Base-by-base conservation (phyloP, 2,888 invertebrate species). In the Morpho achilles region DNA sequence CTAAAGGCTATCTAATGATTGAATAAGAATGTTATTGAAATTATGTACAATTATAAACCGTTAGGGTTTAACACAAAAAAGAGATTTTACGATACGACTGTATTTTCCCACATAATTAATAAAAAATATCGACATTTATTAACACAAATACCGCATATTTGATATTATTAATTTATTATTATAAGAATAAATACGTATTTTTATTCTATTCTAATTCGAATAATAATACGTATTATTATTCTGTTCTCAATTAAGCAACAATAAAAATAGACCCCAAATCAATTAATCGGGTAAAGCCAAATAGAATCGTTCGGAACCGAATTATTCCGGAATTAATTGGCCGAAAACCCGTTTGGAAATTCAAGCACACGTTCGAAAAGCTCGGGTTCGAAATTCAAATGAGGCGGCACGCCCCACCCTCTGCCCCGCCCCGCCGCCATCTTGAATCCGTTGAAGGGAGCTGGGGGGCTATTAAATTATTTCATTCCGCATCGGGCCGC, bases 341-440 rank as follows among this genome's bases (percentile, higher is more conserved):
- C 86, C 84, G 85, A 87, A 88, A 89, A 85, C 86, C 83, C 75
- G 79, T 82, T 74, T 70, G 68, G 72, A 74, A 73, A 73, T 75
- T 82, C 80, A 79, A 84, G 80, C 84, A 85, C 88, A 86, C 89
- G 89, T 89, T 89, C 84, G 87, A 70, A 81, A 81, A 83, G 83
- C 84, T 76, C 79, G 81, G 82, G 80, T 85, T 86, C 87, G 84
- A 88, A 89, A 85, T 89, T 90, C 88, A 89, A 90, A 90, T 89
- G 89, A 89, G 88, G 87, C 85, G 85, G 81, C 83, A 79, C 79
- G 85, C 83, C 87, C 87, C 85, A 84, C 84, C 87, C 82, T 72
- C 76, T 70, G 82, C 83, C 69, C 84, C 86, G 85, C 88, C 88
- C 87, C 82, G 82, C 75, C 88, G 88, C 89, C 89, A 87, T 88